Conservation (phyloP, 2,888 invertebrate genomes). For the Amblyjoppa fuscipennis region DNA sequence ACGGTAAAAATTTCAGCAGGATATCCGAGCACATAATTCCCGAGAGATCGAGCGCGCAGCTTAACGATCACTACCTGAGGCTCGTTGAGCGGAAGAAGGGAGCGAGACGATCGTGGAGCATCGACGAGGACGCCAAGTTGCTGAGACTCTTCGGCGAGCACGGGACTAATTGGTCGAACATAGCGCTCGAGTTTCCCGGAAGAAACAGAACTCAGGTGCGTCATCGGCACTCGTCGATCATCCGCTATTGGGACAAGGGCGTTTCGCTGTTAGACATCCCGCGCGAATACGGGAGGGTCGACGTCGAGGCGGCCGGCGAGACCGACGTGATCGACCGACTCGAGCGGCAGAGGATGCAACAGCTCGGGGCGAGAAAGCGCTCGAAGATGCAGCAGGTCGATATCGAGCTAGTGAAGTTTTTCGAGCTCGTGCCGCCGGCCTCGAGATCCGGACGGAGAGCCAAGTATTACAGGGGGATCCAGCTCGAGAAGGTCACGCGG, state of each 20-base stretch:
- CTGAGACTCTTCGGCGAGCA: constrained; percentile 86
- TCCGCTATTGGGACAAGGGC: constrained; percentile 71
- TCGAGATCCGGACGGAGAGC: constrained; percentile 83
- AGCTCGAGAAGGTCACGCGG: constrained; percentile 84
- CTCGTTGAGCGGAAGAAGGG: constrained; percentile 83
- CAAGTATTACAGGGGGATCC: constrained; percentile 80
- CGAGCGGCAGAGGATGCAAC: not conserved
- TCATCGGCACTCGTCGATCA: constrained; percentile 87
- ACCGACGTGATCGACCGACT: not conserved
- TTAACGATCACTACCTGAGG: constrained; percentile 88
- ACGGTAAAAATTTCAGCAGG: constrained; percentile 87
- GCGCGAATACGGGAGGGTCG: constrained; percentile 73
- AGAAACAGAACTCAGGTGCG: constrained; percentile 88
- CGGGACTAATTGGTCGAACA: constrained; percentile 86
- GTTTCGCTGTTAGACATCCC: constrained; percentile 65
- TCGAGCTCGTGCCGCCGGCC: constrained; percentile 66
- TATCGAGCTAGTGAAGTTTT: constrained; percentile 75
- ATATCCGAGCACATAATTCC: constrained; percentile 88
- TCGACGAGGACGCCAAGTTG: constrained; percentile 88
- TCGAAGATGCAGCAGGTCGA: constrained; percentile 70
- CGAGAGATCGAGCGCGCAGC: constrained; percentile 88
- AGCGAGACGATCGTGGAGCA: constrained; percentile 87
- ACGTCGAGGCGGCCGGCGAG: constrained; percentile 73
- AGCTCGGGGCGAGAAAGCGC: not conserved
- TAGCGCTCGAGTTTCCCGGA: constrained; percentile 86